Evolutionary conservation across 1,140 invertebrate species (phyloP).

Genomic region (Drosophila jambulina): DNA sequence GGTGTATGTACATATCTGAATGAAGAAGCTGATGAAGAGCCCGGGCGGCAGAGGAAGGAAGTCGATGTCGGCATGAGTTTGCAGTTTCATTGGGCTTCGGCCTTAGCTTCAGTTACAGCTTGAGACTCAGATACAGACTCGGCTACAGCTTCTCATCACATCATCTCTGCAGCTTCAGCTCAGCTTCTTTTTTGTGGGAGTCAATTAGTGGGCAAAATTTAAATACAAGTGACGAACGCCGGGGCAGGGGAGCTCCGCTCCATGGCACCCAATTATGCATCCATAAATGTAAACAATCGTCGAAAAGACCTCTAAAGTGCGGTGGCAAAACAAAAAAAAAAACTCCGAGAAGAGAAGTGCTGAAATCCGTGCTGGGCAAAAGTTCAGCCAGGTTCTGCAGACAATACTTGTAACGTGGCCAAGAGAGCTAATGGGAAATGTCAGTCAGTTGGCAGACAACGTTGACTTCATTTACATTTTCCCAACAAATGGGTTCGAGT

Average conservation of each 20-base stretch:
- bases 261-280: slow-evolving; percentile 77
- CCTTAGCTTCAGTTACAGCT: slow-evolving; percentile 21
- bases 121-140: slow-evolving; percentile 16
- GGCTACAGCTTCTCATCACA: slow-evolving; percentile 21
- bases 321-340: slow-evolving; percentile 10
- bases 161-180: slow-evolving; percentile 20
- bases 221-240: slow-evolving; percentile 17
- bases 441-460: slow-evolving; percentile 69
- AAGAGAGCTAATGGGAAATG: slow-evolving; percentile 75
- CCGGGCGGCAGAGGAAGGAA: slow-evolving; percentile 61
- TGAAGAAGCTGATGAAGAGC: slow-evolving; percentile 25
- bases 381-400: slow-evolving; percentile 58
- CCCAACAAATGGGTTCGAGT: slow-evolving; percentile 65
- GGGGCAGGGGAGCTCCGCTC: not conserved
- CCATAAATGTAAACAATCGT: slow-evolving; percentile 82
- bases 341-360: slow-evolving; percentile 40
- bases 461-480: slow-evolving; percentile 72
- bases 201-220: slow-evolving; percentile 75
- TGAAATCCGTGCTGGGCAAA: slow-evolving; percentile 71
- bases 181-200: slow-evolving; percentile 61
- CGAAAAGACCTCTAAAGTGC: slow-evolving; percentile 71
- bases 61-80: slow-evolving; percentile 69
- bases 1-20: slow-evolving; percentile 24
- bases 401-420: slow-evolving; percentile 69
- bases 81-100: slow-evolving; percentile 59